Base-by-base conservation (phyloP, 2,888 invertebrate genomes). In the Drosophila buzzatii region DNA sequence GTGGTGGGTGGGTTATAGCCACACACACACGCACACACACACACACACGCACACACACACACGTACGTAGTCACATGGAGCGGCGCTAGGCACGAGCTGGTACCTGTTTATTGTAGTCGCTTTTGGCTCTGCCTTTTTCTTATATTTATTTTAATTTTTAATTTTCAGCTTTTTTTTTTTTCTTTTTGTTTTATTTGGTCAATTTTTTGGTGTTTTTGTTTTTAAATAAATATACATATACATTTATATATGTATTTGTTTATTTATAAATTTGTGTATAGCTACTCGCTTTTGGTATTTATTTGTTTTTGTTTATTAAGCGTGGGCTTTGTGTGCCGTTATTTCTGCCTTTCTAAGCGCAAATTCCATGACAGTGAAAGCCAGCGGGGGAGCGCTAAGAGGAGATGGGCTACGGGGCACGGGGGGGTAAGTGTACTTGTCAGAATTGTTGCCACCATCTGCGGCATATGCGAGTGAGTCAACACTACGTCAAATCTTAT, bases 81-180 rank as follows among this genome's bases (percentile, higher is more conserved):
- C 76, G 81, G 86, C 87, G 87, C 89, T 89, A 89, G 86, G 88
- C 86, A 86, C 86, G 76, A 86, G 71, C 86, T 85, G 86, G 86
- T 86, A 86, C 86, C 86, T 80, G 87, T 87, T 86, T 77, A 60
- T 73, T 69, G 79, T 63, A 66, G 72, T 75, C 76, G 66, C 69
- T 67, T 53, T 66, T 47, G 51, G 52, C 56, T 73, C 57, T 23
- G 60, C 66, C 70, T 76, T 64, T 79, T 76, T 70, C 71, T 58
- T 76, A 62, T 71, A 68, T 77, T 73, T 77, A 74, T 74, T 77
- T 79, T 56, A 71, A 79, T 74, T 74, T 75, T 73, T 58, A 62
- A 62, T 78, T 78, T 77, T 77, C 57, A 62, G 45, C 57, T 58
- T 47, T 68, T 60, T 59, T 37, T 52, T 41, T 45, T 49, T 61